Evolutionary conservation across 2,113 vertebrate genomes (phyloP).

Genomic region (Percopsis transmontana): DNA sequence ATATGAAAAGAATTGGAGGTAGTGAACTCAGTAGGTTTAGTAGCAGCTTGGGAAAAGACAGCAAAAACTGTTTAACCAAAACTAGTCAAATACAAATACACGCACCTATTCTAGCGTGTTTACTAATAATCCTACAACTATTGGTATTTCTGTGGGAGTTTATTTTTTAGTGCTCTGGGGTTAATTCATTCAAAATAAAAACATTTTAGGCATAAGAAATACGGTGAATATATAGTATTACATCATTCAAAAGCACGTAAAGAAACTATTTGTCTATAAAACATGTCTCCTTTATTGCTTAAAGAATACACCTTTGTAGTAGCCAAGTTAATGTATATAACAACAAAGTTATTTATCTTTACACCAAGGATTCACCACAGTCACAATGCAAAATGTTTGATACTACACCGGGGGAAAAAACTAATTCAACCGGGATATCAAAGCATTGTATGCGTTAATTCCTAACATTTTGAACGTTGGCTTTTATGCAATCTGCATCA

Average conservation of each 20-base stretch:
- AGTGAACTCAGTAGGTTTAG: no score
- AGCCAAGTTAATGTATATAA: constrained; percentile 83
- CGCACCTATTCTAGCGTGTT: no score
- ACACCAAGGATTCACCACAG: constrained; percentile 83
- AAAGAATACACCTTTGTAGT: constrained; percentile 94
- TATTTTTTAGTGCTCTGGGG: no score
- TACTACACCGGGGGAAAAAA: constrained; percentile 79
- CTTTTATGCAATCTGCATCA: constrained; percentile 36
- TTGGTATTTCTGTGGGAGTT: no score
- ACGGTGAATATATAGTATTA: neutral
- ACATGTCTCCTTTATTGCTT: constrained; percentile 98
- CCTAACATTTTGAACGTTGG: constrained; percentile 35
- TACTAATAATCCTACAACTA: no score
- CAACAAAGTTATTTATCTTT: constrained; percentile 84
- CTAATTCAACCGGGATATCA: constrained; percentile 79
- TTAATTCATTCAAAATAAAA: no score
- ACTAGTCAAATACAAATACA: no score
- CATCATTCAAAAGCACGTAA: neutral
- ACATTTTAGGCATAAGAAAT: no score
- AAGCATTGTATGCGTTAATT: constrained; percentile 62
- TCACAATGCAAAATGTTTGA: constrained; percentile 84
- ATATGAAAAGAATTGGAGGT: no score
- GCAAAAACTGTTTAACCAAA: no score
- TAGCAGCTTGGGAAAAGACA: no score
- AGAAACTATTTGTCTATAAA: constrained; percentile 81